Percentiles rank a stretch among this genome's conserved stretches.
Evolutionary conservation across 2,797 vertebrate species (phyloP).

Genomic region (Dromococcyx pavoninus): DNA sequence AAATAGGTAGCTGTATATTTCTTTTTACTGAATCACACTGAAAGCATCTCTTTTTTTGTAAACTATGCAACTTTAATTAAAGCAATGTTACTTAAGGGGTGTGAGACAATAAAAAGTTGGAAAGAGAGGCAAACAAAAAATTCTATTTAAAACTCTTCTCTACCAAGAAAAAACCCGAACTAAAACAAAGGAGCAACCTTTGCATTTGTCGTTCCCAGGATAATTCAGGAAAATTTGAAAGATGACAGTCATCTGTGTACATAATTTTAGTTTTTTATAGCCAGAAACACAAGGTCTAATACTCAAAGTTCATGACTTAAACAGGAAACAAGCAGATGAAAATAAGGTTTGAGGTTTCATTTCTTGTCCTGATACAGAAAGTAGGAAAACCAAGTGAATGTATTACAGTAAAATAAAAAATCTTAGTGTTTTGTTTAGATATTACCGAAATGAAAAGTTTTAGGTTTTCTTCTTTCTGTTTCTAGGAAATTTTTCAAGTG

Average conservation of each 20-base stretch:
- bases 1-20: not conserved
- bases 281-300: not conserved
- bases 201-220: not conserved
- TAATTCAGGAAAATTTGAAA: not conserved
- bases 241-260: not conserved
- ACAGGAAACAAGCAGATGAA: not conserved
- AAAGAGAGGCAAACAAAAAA: not conserved
- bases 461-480: not conserved
- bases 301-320: not conserved
- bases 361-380: not conserved
- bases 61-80: not conserved
- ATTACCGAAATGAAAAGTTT: not conserved
- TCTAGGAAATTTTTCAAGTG: not conserved
- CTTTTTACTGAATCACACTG: not conserved
- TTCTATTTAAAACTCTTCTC: not conserved
- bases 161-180: not conserved
- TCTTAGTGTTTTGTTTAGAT: not conserved
- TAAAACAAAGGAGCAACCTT: not conserved
- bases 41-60: not conserved
- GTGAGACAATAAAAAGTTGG: not conserved
- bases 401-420: not conserved
- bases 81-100: not conserved
- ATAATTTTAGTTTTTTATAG: not conserved
- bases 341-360: not conserved
- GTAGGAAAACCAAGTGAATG: not conserved